Base-by-base conservation (phyloP, 1,140 invertebrate species). In the Lethrus apterus region DNA sequence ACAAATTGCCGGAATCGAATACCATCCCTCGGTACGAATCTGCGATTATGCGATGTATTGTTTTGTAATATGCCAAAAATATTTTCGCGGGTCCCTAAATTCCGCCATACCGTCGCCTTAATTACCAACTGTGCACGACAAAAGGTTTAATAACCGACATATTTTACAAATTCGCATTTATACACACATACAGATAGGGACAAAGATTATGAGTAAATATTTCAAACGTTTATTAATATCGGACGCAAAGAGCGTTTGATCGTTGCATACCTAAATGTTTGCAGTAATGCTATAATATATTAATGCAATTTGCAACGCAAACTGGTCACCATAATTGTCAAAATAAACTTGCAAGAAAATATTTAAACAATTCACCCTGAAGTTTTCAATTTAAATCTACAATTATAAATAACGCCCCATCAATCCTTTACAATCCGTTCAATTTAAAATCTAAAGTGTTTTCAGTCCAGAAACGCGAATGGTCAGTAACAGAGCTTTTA, bases 121-220 rank as follows among this genome's bases (percentile, higher is more conserved):
- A 61, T 62, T 62, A 62, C 52, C 54, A 50, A 60, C 60, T 62
- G 57, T 60, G 50, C 35, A 34, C 48, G 50, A 57, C 59, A 59
- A 62, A 62, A 60, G 59, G 50, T 62, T 62, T 60, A 62, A 62
- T 62, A 62, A 62, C 55, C 52, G 52, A 57, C 56, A 58, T 62
- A 60, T 36, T 36, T 36, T 36, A 17, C 34, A 21, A 36, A 20
- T 20, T 9, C 19, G 33, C 15, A 34, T 34, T 8, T 34, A 34
- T n/a, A 26, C 24, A n/a, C 5, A n/a, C 5, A 26, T 26, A 26
- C 24, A 7, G 24, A 34, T 18, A n/a, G n/a, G 23, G 34, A 36
- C 34, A 36, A 36, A 36, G 18, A 36, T 20, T 36, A 21, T 36
- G 34, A 20, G 19, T 19, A 36, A 36, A 36, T 36, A 21, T 36